These are phyloP conservation scores for Pyxicephalus adspersus DNA, from an alignment of 2,113 vertebrate species.

Conservation along the genomic window DNA sequence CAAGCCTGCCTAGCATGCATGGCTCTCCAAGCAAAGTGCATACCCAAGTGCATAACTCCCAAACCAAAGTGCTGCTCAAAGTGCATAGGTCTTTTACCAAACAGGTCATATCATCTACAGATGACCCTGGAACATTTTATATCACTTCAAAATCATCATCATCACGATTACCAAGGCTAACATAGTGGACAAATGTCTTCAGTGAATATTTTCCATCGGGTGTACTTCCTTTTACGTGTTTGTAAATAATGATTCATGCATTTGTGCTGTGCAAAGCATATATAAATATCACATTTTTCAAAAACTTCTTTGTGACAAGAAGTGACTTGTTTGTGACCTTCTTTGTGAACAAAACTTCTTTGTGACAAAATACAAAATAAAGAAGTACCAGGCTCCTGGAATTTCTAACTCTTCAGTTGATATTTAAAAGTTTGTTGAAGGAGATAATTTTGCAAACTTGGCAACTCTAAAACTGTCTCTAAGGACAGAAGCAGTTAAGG, in stretches of 20 bases:
- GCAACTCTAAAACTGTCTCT: constrained; percentile 51
- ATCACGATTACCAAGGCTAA: too few species aligned
- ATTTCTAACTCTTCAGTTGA: constrained; percentile 5
- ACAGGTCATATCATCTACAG: too few species aligned
- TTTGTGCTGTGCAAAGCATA: not conserved
- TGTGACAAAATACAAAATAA: not conserved
- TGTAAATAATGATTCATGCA: not conserved
- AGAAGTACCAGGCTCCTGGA: not conserved
- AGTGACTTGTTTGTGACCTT: too few species aligned
- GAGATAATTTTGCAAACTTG: constrained; percentile 52
- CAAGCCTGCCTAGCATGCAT: too few species aligned
- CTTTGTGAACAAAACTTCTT: too few species aligned
- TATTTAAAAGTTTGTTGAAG: constrained; percentile 49
- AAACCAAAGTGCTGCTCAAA: too few species aligned
- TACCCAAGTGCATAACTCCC: too few species aligned
- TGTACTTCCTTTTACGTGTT: not conserved
- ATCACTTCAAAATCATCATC: too few species aligned
- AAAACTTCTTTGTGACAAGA: too few species aligned
- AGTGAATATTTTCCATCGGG: not conserved
- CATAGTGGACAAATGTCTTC: not conserved
- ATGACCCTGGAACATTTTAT: too few species aligned
- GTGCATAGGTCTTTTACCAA: too few species aligned
- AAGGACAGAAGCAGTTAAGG: constrained; percentile 45
- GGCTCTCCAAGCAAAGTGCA: too few species aligned
- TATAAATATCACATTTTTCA: not conserved